Percentiles rank a stretch among this genome's conserved stretches.
Conservation (phyloP, 2,888 invertebrate species). For the Rhaphigaster nebulosa region DNA sequence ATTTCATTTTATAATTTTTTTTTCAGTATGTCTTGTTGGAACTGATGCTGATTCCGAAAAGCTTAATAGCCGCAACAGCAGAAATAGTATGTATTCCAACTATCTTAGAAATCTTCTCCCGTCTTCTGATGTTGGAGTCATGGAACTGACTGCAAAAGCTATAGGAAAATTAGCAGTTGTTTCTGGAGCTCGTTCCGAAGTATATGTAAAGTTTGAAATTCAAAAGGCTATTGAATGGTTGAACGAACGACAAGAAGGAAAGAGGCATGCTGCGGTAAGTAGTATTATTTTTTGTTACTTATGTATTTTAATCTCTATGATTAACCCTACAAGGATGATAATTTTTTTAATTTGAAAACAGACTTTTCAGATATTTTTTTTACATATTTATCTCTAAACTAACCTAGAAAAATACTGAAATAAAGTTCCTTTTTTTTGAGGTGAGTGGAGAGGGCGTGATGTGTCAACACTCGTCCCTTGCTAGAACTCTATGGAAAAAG, state of each 20-base stretch:
- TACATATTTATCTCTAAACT: too few relatives aligned
- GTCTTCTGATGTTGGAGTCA: constrained; percentile 91
- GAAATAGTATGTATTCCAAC: constrained; percentile 93
- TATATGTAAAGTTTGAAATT: constrained; percentile 98
- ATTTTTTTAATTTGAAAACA: too few relatives aligned
- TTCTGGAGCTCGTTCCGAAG: constrained; percentile 93
- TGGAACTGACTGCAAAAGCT: constrained; percentile 96
- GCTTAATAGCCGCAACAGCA: constrained; percentile 88
- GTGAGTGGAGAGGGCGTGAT: too few relatives aligned
- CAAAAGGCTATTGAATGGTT: constrained; percentile 97
- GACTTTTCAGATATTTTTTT: too few relatives aligned
- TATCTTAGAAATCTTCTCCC: constrained; percentile 91
- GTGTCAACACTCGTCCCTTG: too few relatives aligned
- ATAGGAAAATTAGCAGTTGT: constrained; percentile 92
- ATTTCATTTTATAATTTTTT: background rate
- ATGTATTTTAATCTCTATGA: background rate
- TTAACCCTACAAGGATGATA: too few relatives aligned
- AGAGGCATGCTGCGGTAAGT: constrained; percentile 88
- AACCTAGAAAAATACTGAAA: too few relatives aligned
- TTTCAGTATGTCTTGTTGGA: constrained; percentile 89
- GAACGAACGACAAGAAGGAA: constrained; percentile 89
- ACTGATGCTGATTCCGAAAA: constrained; percentile 96
- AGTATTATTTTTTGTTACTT: background rate
- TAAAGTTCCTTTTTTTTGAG: too few relatives aligned
- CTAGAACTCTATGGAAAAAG: too few relatives aligned